Evolutionary conservation across 37 sponge, comb jelly and placozoan species (phyloP).

Genomic region (Beroe ovata): DNA sequence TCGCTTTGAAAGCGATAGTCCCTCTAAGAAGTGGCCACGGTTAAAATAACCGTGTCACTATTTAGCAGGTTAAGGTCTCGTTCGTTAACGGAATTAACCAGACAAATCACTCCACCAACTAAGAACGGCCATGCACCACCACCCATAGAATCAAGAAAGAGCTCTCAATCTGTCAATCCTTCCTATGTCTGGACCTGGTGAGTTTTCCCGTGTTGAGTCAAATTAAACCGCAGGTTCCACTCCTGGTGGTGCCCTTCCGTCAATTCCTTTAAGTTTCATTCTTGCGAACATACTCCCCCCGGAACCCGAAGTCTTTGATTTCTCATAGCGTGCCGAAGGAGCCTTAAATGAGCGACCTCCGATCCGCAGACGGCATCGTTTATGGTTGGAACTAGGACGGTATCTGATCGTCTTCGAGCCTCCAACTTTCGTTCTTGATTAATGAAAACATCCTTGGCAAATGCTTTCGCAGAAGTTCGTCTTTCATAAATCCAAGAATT

Average conservation of each 20-base stretch:
- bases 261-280: conserved; percentile 94
- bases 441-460: conserved; percentile 90
- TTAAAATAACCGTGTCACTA: conserved; percentile 71
- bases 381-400: conserved; percentile 89
- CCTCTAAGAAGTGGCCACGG: conserved; percentile 80
- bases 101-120: conserved; percentile 94
- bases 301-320: conserved; percentile 80
- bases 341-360: conserved; percentile 69
- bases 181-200: conserved; percentile 88
- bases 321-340: conserved; percentile 76
- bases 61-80: conserved; percentile 87
- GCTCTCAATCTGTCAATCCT: conserved; percentile 90
- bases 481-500: conserved; percentile 80
- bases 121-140: conserved; percentile 93
- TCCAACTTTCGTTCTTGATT: conserved; percentile 85
- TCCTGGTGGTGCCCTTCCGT: conserved; percentile 95
- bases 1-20: conserved; percentile 70
- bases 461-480: conserved; percentile 89
- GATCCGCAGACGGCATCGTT: conserved; percentile 87
- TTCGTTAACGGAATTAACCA: conserved; percentile 92
- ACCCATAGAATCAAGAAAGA: conserved; percentile 91
- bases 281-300: conserved; percentile 88
- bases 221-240: conserved; percentile 94
- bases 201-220: conserved; percentile 92
- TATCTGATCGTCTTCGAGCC: conserved; percentile 85